Base-by-base conservation (phyloP, 2,113 vertebrate genomes). In the Ciconia stormi region DNA sequence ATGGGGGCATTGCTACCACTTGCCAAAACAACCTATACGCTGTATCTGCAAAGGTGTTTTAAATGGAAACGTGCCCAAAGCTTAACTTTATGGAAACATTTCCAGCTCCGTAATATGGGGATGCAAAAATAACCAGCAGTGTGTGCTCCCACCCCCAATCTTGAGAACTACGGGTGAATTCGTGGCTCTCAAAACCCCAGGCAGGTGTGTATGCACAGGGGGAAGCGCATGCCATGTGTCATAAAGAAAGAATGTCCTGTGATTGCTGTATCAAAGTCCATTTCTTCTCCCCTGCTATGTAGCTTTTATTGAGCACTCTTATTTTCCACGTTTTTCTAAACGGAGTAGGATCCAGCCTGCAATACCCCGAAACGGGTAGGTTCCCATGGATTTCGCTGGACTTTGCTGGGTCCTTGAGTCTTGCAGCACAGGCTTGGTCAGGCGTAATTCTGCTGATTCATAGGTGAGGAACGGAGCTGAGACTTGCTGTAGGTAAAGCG, bases 1-100 rank as follows among this genome's bases (percentile, higher is more conserved):
- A 74, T 10, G 93, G 89, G 88, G 87, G 53, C 36, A 13, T 25
- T 80, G 81, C 91, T 62, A 3, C 82, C 21, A 1, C 80, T 55
- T 71, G 82, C 94, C 94, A 89, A 53, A 95, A 98, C 95, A 98
- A 96, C 74, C 4, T 2, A 13, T 14, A 27, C 9, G 69, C 95
- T 97, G 90, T 88, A 88, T 84, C 89, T 94, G 25, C 12, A 25
- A 38, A 58, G 95, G 85, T 93, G 36, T 94, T 97, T 97, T 73
- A 36, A 44, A 74, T 97, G 98, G 98, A 97, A 34, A 23, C 1
- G 0, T 14, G 96, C 98, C 98, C 97, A 65, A 44, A 16, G 86
- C 77, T 82, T 16, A 73, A 38, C 13, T 66, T 7, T 6, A 17
- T 4, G 52, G 91, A 66, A 86, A 82, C 47, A 19, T 83, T 92